A percentile compares a stretch with the other conserved stretches of the same genome.
Evolutionary conservation across 1,140 invertebrate genomes (phyloP).

Genomic region (Eupristina koningsbergeri): DNA sequence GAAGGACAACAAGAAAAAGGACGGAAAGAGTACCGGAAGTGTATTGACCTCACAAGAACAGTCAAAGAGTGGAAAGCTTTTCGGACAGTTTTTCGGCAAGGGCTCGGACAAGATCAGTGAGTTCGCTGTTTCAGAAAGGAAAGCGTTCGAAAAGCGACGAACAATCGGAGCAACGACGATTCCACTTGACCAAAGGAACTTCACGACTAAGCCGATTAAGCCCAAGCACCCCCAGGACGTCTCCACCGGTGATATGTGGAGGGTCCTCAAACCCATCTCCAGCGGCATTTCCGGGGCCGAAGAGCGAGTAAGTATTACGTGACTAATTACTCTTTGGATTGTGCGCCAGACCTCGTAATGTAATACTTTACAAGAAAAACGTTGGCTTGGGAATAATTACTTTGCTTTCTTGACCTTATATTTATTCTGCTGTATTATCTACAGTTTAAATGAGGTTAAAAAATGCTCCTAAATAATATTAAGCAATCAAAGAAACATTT

Average conservation of each 20-base stretch:
- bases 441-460: neutral
- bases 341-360: neutral
- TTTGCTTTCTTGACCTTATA: no score
- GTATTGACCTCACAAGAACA: constrained; percentile 55
- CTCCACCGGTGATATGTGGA: constrained; percentile 84
- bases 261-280: constrained; percentile 80
- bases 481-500: no score
- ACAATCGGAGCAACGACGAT: constrained; percentile 82
- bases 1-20: constrained; percentile 65
- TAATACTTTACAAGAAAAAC: neutral
- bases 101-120: constrained; percentile 59
- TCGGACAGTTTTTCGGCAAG: constrained; percentile 67
- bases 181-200: constrained; percentile 80
- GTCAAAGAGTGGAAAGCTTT: constrained; percentile 60
- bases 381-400: neutral
- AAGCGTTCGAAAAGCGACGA: constrained; percentile 76
- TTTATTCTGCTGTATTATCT: no score
- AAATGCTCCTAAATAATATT: no score
- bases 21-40: constrained; percentile 52
- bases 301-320: constrained; percentile 73
- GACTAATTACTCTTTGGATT: neutral
- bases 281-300: constrained; percentile 77
- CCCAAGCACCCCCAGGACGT: constrained; percentile 73
- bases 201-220: constrained; percentile 77
- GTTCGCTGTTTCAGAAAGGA: constrained; percentile 63